Conservation (phyloP, 1,140 invertebrate species). For the Drosophila nigrodunni region DNA sequence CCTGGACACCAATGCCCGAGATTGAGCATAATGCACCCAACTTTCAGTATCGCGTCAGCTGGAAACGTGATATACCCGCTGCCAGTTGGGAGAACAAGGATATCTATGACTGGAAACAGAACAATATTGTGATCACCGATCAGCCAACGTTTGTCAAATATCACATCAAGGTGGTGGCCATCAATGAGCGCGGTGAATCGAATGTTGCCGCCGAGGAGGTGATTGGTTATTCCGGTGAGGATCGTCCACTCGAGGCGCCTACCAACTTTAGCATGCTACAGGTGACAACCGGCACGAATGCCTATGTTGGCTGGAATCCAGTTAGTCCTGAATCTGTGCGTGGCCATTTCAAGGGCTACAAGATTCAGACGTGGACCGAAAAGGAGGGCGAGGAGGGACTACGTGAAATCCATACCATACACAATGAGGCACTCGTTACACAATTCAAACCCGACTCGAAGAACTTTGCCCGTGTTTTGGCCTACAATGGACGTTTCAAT, state of each 20-base stretch:
- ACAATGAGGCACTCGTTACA: slow-evolving; percentile 89
- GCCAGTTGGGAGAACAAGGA: slow-evolving; percentile 90
- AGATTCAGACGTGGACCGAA: slow-evolving; percentile 98
- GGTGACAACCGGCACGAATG: slow-evolving; percentile 90
- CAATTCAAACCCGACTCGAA: slow-evolving; percentile 95
- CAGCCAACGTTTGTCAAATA: slow-evolving; percentile 97
- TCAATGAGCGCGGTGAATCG: slow-evolving; percentile 95
- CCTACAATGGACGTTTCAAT: slow-evolving; percentile 95
- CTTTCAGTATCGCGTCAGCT: slow-evolving; percentile 96
- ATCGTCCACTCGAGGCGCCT: slow-evolving; percentile 92
- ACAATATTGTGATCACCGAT: slow-evolving; percentile 89
- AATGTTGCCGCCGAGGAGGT: slow-evolving; percentile 92
- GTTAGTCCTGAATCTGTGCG: slow-evolving; percentile 91
- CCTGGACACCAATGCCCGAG: slow-evolving; percentile 98
- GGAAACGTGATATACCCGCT: slow-evolving; percentile 92
- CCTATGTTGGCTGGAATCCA: slow-evolving; percentile 93
- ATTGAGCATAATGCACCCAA: slow-evolving; percentile 98
- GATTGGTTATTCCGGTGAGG: slow-evolving; percentile 97
- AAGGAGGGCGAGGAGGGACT: slow-evolving; percentile 90
- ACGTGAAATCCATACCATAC: slow-evolving; percentile 92
- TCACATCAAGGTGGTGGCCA: slow-evolving; percentile 95
- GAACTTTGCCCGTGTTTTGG: slow-evolving; percentile 95
- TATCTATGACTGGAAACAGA: slow-evolving; percentile 91
- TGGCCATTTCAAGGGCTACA: slow-evolving; percentile 98
- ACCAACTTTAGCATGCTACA: slow-evolving; percentile 92